phyloP scores from a whole-genome alignment of 1,140 invertebrate species.

The Anthonomus grandis region DNA sequence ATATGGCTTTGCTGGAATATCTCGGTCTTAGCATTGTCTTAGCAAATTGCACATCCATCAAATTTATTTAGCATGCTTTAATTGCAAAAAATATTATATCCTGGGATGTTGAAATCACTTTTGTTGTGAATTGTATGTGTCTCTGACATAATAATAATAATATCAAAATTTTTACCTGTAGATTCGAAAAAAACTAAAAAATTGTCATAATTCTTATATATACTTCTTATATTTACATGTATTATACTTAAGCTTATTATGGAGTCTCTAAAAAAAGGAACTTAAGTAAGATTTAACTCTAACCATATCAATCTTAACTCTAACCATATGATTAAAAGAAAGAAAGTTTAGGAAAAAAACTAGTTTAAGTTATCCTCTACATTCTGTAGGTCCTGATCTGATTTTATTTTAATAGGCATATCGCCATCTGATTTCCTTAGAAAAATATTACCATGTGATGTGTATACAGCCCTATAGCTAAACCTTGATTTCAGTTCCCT shows the following conservation, averaged over 20 bases:
- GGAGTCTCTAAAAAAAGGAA: not conserved
- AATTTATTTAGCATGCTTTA: not conserved
- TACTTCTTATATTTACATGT: conserved; percentile 2
- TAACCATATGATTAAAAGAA: not conserved
- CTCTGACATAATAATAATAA: not conserved
- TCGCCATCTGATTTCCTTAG: conserved; percentile 2
- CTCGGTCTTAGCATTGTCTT: no score
- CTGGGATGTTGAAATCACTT: not conserved
- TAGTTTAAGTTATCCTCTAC: not conserved
- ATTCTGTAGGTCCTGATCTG: not conserved
- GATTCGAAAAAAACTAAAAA: no score
- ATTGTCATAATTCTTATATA: conserved; percentile 1
- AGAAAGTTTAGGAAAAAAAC: not conserved
- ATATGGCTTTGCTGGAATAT: no score
- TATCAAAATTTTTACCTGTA: not conserved
- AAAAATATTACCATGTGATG: not conserved
- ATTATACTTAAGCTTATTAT: not conserved
- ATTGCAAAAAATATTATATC: not conserved
- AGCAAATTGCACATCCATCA: conserved; percentile 1
- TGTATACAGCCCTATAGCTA: conserved; percentile 1
- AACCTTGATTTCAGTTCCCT: not conserved
- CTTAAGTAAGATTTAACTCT: not conserved
- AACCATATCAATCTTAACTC: not conserved
- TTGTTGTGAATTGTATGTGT: not conserved
- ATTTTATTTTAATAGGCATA: not conserved